Base-by-base conservation (phyloP, 2,888 invertebrate genomes). In the Cynaeus angustus region DNA sequence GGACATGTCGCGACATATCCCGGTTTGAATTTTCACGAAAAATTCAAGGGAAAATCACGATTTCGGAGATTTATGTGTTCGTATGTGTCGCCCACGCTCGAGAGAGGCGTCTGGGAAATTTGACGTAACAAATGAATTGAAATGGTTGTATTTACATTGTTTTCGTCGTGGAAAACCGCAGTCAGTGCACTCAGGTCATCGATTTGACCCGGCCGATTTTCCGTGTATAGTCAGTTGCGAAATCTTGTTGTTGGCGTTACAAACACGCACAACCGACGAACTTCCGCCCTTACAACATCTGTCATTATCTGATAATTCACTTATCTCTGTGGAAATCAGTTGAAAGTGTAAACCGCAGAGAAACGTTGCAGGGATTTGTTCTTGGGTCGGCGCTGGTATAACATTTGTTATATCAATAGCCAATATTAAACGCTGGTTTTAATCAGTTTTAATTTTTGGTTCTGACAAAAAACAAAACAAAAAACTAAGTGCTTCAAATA, bases 121-220 rank as follows among this genome's bases (percentile, higher is more conserved):
- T 8, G 41, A 41, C 41, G 3, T n/a, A 41, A 41, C n/a, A 33
- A 33, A 33, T 33, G 33, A 33, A 33, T 33, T 2, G 33, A n/a
- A 33, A 33, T 33, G 33, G 33, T n/a, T 33, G 41, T 5, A 13
- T 41, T n/a, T 41, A 12, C 50, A 50, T 10, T 10, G 7, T 28
- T 50, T 10, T 28, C 30, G 21, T 16, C 9, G 48, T 10, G 43
- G 43, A 38, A 53, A 33, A 16, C 21, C 16, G 46, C 59, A 46
- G 59, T 59, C 46, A 59, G 46, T 59, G 59, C 59, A 45, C 59
- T 33, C 46, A 33, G 46, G 26, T 9, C 46, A 46, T 59, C 46
- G 59, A 46, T 46, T 59, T 33, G 45, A 58, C 43, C 45, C 58
- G 58, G 41, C 43, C 45, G 16, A 30, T 10, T 43, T 21, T 21